Evolutionary conservation across 1,140 invertebrate genomes (phyloP).

Genomic region (Drosophila bifasciata): DNA sequence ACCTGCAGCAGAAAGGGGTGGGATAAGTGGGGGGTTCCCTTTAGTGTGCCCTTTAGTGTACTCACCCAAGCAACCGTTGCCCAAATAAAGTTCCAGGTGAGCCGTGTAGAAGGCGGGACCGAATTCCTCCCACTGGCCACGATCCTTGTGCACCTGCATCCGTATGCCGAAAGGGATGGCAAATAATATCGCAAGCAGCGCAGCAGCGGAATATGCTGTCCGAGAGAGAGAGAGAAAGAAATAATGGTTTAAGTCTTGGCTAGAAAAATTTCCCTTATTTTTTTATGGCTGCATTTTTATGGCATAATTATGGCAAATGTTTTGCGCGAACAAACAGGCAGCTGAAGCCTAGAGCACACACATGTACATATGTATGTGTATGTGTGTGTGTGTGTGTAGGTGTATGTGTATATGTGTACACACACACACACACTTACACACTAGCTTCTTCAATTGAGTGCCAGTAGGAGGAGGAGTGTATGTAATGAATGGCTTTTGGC

Average conservation of each 20-base stretch:
- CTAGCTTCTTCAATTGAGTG: slow-evolving; percentile 1
- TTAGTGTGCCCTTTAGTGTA: too few relatives aligned
- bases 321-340: too few relatives aligned
- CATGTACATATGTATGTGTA: too few relatives aligned
- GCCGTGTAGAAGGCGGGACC: slow-evolving; percentile 89
- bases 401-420: too few relatives aligned
- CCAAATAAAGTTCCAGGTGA: slow-evolving; percentile 90
- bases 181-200: slow-evolving; percentile 89
- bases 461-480: too few relatives aligned
- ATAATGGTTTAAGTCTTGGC: too few relatives aligned
- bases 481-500: slow-evolving; percentile 59
- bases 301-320: too few relatives aligned
- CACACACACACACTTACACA: neutral
- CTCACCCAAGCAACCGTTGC: slow-evolving; percentile 90
- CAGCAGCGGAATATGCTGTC: slow-evolving; percentile 89
- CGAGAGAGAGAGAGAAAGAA: neutral
- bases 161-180: slow-evolving; percentile 89
- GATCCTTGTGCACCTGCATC: slow-evolving; percentile 88
- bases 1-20: slow-evolving; percentile 85
- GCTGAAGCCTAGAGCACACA: too few relatives aligned
- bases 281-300: too few relatives aligned
- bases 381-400: too few relatives aligned
- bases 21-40: too few relatives aligned
- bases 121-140: slow-evolving; percentile 87
- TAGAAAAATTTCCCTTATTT: too few relatives aligned